Evolutionary conservation across 1,140 invertebrate genomes (phyloP).

Genomic region (Lepidostoma basale): DNA sequence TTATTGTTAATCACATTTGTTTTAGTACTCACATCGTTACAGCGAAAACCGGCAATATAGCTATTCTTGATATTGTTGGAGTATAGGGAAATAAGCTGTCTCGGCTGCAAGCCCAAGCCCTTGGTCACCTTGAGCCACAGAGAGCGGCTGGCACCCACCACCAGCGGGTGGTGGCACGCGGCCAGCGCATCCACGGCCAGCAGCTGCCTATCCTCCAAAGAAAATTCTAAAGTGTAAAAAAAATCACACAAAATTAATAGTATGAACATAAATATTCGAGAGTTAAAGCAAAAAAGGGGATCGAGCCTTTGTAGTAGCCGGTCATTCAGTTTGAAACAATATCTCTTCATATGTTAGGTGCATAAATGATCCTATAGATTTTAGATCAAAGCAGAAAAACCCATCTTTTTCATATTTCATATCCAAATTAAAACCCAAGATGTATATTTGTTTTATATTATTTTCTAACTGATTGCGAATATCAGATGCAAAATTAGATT

Average conservation of each 20-base stretch:
- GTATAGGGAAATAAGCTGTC: constrained; percentile 62
- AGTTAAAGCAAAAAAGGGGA: no score
- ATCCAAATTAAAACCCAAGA: no score
- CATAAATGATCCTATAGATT: no score
- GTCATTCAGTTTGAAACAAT: no score
- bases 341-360: no score
- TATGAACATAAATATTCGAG: background rate
- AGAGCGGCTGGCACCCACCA: constrained; percentile 59
- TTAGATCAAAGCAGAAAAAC: no score
- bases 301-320: no score
- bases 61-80: constrained; percentile 63
- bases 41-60: constrained; percentile 66
- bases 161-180: constrained; percentile 71
- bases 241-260: background rate
- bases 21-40: constrained; percentile 61
- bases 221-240: constrained; percentile 52
- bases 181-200: constrained; percentile 68
- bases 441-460: no score
- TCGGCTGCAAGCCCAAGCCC: constrained; percentile 62
- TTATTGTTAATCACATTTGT: no score
- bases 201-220: constrained; percentile 58
- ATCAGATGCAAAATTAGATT: no score
- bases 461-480: no score
- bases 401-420: no score
- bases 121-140: constrained; percentile 69